Base-by-base conservation (phyloP, 2,888 invertebrate genomes). In the Pseudococcus viburni region DNA sequence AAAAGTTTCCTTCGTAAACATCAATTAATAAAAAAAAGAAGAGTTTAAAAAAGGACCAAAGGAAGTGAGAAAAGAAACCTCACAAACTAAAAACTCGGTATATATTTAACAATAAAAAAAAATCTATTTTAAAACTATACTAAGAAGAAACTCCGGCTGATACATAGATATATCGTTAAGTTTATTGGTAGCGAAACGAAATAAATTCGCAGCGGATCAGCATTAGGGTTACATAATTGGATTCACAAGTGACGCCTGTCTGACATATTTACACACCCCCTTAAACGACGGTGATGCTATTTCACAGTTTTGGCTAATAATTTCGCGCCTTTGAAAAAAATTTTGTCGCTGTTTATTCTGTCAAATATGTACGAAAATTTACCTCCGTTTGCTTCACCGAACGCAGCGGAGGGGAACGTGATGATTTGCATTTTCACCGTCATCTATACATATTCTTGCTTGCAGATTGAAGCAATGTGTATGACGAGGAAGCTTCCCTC, bases 191-290 rank as follows among this genome's bases (percentile, higher is more conserved):
- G 80, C 46, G 77, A 83, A 46, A 83, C n/a, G 80, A 83, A 83
- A 83, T 83, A 83, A 83, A 83, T 83, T 83, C 46, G 80, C 46
- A 46, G 19, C 46, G 46, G 80, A 83, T 83, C 80, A 19, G 80
- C 42, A 46, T 46, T 83, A 83, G 80, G 80, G 80, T 83, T 83
- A 83, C 46, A 19, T 83, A 83, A 83, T 83, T 83, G 80, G 80
- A 83, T 83, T 83, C 80, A 83, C 80, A 46, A 83, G 80, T 83
- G 80, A 83, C 80, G 80, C 80, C 80, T 83, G 80, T 83, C 80
- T 83, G 80, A 83, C 80, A 83, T 33, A 33, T 46, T 83, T 83
- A 46, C 46, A 19, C 80, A 83, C 80, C 80, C 59, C 46, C 33
- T 83, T 46, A 83, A 46, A 46, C 80, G 42, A 83, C 19, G 46